Percentiles rank a stretch among this genome's conserved stretches.
These are phyloP conservation scores for Fragum whitleyi DNA, from an alignment of 2,888 invertebrate species.

Conservation along the genomic window DNA sequence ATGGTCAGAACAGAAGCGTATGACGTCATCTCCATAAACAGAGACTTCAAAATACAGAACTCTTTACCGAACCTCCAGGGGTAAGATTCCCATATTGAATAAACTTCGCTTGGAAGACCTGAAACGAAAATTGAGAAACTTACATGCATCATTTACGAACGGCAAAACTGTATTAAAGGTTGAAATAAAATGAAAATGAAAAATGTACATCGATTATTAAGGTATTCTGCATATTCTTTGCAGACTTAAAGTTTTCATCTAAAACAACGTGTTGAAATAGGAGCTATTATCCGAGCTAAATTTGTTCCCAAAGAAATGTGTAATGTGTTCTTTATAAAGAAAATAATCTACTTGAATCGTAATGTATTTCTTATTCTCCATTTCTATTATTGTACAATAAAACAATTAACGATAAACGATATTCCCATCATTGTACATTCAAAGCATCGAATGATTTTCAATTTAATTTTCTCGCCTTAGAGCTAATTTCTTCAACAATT, in stretches of 20 bases:
- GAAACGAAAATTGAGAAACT: constrained; percentile 69
- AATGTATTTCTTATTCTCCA: background rate
- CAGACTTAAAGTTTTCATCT: too few species aligned
- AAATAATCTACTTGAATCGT: background rate
- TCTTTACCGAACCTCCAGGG: constrained; percentile 85
- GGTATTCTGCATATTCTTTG: too few species aligned
- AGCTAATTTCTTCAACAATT: background rate
- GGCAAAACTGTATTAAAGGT: too few species aligned
- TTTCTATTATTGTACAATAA: background rate
- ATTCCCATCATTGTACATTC: background rate
- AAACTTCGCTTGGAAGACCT: constrained; percentile 35
- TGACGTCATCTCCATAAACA: constrained; percentile 88
- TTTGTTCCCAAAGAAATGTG: too few species aligned
- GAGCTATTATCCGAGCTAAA: too few species aligned
- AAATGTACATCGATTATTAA: too few species aligned
- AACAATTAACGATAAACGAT: background rate
- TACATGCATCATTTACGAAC: background rate
- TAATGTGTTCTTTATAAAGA: background rate
- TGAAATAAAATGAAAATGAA: too few species aligned
- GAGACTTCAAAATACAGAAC: constrained; percentile 85
- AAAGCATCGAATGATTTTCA: background rate
- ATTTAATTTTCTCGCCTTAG: background rate
- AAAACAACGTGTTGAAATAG: too few species aligned
- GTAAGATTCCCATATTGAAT: constrained; percentile 44
- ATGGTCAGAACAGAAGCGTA: constrained; percentile 97